Conservation (phyloP, 1,140 invertebrate species). For the Streblospio benedicti region DNA sequence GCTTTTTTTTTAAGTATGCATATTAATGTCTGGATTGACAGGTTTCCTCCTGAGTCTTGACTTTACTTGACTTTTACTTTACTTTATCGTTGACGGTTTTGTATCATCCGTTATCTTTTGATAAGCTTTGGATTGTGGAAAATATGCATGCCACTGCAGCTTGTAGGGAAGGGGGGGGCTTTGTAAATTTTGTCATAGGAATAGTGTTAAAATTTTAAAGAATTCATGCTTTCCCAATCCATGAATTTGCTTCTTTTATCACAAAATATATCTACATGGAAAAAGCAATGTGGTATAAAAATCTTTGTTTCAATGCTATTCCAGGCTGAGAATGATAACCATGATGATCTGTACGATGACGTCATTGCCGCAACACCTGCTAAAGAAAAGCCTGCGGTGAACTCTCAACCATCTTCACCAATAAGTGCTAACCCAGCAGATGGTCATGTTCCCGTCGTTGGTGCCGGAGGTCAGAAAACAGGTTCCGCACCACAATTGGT, state of each 20-base stretch:
- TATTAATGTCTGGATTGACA: too few species aligned
- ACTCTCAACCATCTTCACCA: neutral
- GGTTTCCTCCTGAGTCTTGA: too few species aligned
- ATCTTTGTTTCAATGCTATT: slow-evolving; percentile 14
- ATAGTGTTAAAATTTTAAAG: too few species aligned
- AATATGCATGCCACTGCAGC: too few species aligned
- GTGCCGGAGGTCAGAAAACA: slow-evolving; percentile 17
- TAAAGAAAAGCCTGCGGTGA: slow-evolving; percentile 14
- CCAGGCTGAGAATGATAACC: slow-evolving; percentile 27
- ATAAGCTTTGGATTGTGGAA: too few species aligned
- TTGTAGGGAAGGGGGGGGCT: too few species aligned
- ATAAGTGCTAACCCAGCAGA: neutral
- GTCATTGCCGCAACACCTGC: slow-evolving; percentile 71
- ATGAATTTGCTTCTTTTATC: neutral
- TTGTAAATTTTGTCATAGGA: too few species aligned
- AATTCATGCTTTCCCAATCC: too few species aligned
- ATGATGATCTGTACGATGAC: slow-evolving; percentile 82
- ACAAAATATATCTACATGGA: slow-evolving; percentile 11
- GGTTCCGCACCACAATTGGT: neutral
- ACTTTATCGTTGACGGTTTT: too few species aligned
- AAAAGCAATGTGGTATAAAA: neutral
- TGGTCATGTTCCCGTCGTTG: slow-evolving; percentile 8
- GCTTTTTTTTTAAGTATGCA: too few species aligned
- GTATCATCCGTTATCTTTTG: too few species aligned
- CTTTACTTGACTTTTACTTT: too few species aligned